Base-by-base conservation (phyloP, 1,140 invertebrate genomes). In the Musca vetustissima region DNA sequence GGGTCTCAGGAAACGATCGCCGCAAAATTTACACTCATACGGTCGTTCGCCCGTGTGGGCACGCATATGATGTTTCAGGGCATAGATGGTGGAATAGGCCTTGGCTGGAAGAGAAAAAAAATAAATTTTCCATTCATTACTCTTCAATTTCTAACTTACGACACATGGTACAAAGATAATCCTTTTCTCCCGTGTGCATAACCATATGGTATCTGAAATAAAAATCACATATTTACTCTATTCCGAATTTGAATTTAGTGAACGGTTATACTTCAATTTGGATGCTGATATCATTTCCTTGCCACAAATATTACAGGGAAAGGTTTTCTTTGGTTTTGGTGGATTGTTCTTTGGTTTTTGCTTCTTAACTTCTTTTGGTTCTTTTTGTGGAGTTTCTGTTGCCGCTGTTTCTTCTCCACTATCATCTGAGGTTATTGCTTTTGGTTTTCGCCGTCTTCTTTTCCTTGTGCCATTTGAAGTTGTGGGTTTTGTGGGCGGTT, bases 1-100 rank as follows among this genome's bases (percentile, higher is more conserved):
- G 70, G 87, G 86, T 36, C 87, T 83, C 25, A 85, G 85, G 73
- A 88, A 89, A 71, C 83, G 78, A 65, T 80, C 78, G 13, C 71
- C 70, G 61, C 83, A 83, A 48, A 75, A 67, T 22, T 75, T 72
- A 69, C 83, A 83, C 25, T 76, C 69, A 66, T 76, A 75, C 6
- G 74, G 75, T 69, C 80, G 79, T 15, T 77, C 67, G 1, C 77
- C 76, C 9, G 75, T 74, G 55, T 83, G 83, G 0, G 72, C 67
- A 6, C 64, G 53, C 55, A 70, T 69, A 25, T 73, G 72, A 24
- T 71, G 67, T 19, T 69, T 69, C 4, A 72, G 32, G 14, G 69
- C 69, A 32, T 70, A 68, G n/a, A 68, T 70, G n/a, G 69, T 68
- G 2, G 69, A 68, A 53, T 70, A 70, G 6, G 69, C 66, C 32